These are phyloP conservation scores for Gambusia yucatana DNA, from an alignment of 2,797 vertebrate species.

Conservation along the genomic window DNA sequence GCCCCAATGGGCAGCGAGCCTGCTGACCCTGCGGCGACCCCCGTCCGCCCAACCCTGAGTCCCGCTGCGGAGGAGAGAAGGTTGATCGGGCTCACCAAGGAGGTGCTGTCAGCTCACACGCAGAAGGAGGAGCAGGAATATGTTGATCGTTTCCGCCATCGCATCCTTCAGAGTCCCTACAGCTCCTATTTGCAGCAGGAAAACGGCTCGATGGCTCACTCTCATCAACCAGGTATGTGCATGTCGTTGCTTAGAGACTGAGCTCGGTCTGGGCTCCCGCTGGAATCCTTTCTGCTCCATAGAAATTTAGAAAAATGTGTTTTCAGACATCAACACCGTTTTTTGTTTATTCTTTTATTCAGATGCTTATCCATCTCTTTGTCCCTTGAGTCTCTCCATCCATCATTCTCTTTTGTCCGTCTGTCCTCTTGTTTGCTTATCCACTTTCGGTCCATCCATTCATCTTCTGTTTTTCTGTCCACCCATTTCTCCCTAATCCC, in stretches of 20 bases:
- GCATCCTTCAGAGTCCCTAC: slow-evolving; percentile 86
- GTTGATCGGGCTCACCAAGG: slow-evolving; percentile 85
- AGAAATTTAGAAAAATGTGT: background rate
- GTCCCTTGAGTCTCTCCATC: background rate
- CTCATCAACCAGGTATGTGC: slow-evolving; percentile 81
- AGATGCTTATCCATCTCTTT: background rate
- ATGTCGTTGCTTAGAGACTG: background rate
- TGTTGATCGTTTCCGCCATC: slow-evolving; percentile 84
- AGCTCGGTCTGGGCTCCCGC: background rate
- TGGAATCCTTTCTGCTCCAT: background rate
- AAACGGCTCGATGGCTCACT: slow-evolving; percentile 78
- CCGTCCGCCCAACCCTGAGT: slow-evolving; percentile 54
- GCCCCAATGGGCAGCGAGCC: slow-evolving; percentile 79
- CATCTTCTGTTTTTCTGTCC: background rate
- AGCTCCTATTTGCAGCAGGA: slow-evolving; percentile 85
- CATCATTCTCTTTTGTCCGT: background rate
- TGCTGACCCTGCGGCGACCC: slow-evolving; percentile 60
- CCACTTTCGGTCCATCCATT: background rate
- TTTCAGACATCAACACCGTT: background rate
- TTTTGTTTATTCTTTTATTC: background rate
- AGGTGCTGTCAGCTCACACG: slow-evolving; percentile 88
- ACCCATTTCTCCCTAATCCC: background rate
- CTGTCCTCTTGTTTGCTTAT: background rate
- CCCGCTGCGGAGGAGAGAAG: slow-evolving; percentile 74
- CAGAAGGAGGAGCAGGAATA: slow-evolving; percentile 91